A percentile compares a stretch with the other conserved stretches of the same genome.
phyloP scores from a whole-genome alignment of 2,888 invertebrate species.

The Eupithecia vulgata region DNA sequence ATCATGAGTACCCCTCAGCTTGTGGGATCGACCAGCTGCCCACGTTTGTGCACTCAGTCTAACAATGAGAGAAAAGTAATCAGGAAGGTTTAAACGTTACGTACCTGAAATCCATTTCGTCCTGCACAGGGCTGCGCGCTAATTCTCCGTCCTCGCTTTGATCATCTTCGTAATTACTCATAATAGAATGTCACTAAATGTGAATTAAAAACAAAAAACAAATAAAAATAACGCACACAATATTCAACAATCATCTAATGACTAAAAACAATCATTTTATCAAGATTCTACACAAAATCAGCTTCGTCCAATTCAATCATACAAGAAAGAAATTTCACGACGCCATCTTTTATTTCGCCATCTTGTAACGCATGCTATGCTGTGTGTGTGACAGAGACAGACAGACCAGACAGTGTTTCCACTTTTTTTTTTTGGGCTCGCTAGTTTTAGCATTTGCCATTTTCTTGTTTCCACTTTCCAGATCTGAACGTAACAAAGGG shows the following conservation, averaged over 20 bases:
- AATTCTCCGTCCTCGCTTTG: slow-evolving; percentile 95
- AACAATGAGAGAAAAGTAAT: background rate
- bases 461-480: no score
- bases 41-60: background rate
- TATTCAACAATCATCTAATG: slow-evolving; percentile 25
- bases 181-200: slow-evolving; percentile 52
- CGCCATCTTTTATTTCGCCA: slow-evolving; percentile 3
- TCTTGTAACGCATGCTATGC: no score
- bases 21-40: background rate
- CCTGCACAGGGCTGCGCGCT: slow-evolving; percentile 88
- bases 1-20: background rate
- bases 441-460: no score
- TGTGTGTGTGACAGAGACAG: background rate
- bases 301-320: slow-evolving; percentile 6
- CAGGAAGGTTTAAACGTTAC: background rate
- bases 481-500: no score
- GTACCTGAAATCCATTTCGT: slow-evolving; percentile 84
- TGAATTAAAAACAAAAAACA: slow-evolving; percentile 32
- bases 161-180: slow-evolving; percentile 86
- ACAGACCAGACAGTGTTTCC: background rate
- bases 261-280: slow-evolving; percentile 3
- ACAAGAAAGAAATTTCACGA: background rate
- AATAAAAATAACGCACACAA: slow-evolving; percentile 36
- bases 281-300: slow-evolving; percentile 25
- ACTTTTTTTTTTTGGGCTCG: no score